Evolutionary conservation across 2,797 vertebrate species (phyloP).

Genomic region (Artibeus jamaicensis): DNA sequence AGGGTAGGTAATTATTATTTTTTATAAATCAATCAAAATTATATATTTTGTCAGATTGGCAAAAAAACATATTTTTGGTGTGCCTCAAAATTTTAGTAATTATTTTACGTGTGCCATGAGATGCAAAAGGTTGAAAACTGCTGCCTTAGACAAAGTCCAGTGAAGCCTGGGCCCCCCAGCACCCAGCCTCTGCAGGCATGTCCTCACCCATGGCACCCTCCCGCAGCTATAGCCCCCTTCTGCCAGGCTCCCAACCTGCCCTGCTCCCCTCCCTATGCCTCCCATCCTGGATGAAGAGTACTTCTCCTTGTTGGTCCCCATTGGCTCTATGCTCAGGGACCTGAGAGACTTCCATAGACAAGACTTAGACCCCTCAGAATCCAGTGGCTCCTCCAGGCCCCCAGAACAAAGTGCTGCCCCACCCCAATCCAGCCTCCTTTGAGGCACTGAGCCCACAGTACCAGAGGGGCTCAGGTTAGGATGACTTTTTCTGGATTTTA

Average conservation of each 20-base stretch:
- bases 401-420: slow-evolving; percentile 32
- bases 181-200: slow-evolving; percentile 85
- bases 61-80: not conserved
- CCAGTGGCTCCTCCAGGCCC: not conserved
- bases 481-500: slow-evolving; percentile 88
- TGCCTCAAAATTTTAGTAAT: not conserved
- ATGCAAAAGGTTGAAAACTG: not conserved
- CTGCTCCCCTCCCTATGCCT: slow-evolving; percentile 23
- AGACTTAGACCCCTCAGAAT: slow-evolving; percentile 30
- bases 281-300: slow-evolving; percentile 84
- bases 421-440: slow-evolving; percentile 71
- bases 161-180: slow-evolving; percentile 83
- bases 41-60: not conserved
- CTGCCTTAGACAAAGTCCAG: slow-evolving; percentile 84
- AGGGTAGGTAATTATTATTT: not conserved
- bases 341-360: slow-evolving; percentile 56
- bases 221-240: slow-evolving; percentile 82
- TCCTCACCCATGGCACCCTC: slow-evolving; percentile 89
- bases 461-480: slow-evolving; percentile 82
- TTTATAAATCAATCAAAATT: not conserved
- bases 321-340: slow-evolving; percentile 85
- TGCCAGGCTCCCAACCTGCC: not conserved
- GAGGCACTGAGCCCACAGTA: slow-evolving; percentile 82
- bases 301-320: slow-evolving; percentile 85
- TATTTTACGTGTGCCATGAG: not conserved